Conservation (phyloP, 2,888 invertebrate species). For the Eupithecia abbreviata region DNA sequence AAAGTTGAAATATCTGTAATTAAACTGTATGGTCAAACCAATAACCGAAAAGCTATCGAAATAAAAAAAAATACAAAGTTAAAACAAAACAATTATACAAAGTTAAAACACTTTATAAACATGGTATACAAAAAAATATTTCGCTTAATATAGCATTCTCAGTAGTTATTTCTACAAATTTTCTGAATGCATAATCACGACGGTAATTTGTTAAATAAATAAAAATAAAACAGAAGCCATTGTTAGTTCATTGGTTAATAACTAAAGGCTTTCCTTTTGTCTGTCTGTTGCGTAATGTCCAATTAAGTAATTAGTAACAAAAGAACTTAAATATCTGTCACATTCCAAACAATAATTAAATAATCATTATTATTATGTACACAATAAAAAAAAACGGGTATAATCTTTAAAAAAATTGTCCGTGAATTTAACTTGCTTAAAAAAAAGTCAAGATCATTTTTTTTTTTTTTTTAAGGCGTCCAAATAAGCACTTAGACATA, state of each 20-base stretch:
- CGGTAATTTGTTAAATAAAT: conserved; percentile 35
- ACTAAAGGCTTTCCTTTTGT: conserved; percentile 41
- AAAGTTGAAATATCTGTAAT: background rate
- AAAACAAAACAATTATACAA: background rate
- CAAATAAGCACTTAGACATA: no score
- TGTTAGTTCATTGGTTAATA: conserved; percentile 43
- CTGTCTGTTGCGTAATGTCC: conserved; percentile 33
- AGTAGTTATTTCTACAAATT: conserved; percentile 22
- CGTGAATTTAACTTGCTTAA: background rate
- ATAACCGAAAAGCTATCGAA: background rate
- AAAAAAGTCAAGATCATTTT: no score
- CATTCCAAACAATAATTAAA: conserved; percentile 10
- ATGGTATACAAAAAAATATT: background rate
- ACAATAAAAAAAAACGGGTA: background rate
- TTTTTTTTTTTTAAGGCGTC: no score
- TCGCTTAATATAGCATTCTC: conserved; percentile 15
- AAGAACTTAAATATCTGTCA: conserved; percentile 14
- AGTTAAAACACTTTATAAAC: background rate
- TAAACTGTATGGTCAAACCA: background rate
- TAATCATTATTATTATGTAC: background rate
- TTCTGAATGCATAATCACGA: conserved; percentile 16
- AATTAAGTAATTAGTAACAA: conserved; percentile 33
- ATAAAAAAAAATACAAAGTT: background rate
- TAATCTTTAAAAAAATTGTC: background rate
- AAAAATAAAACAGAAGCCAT: conserved; percentile 37